Evolutionary conservation across 92 coral and sea anemone genomes (phyloP).

Genomic region (Porites divaricata): DNA sequence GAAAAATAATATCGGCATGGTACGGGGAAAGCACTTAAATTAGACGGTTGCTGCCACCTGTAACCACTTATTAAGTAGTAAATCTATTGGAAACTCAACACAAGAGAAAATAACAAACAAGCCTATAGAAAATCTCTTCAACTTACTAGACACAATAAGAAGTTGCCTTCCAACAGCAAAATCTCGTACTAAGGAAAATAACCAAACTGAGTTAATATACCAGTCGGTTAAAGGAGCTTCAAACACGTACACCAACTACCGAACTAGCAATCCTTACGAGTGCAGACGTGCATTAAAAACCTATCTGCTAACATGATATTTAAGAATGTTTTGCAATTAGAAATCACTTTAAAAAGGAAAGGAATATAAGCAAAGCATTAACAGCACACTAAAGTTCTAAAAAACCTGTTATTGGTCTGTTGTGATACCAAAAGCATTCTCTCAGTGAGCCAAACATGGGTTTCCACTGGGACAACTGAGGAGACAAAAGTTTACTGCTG

Average conservation of each 20-base stretch:
- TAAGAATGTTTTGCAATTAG: background rate
- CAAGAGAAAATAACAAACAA: background rate
- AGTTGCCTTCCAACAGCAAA: constrained; percentile 84
- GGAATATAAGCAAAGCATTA: background rate
- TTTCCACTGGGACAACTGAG: constrained; percentile 87
- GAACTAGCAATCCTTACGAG: too few relatives aligned
- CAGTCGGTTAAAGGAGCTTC: too few relatives aligned
- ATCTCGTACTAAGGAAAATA: constrained; percentile 63
- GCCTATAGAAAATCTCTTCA: background rate
- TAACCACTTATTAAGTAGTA: too few relatives aligned
- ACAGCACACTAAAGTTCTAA: background rate
- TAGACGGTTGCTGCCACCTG: too few relatives aligned
- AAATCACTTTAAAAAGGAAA: background rate
- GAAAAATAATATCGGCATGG: too few relatives aligned
- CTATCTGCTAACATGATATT: background rate
- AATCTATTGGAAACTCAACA: background rate
- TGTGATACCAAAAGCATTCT: constrained; percentile 71
- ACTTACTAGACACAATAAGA: constrained; percentile 81
- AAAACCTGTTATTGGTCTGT: constrained; percentile 42
- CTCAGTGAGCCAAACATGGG: constrained; percentile 45
- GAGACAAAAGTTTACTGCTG: background rate
- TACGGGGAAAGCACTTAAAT: too few relatives aligned
- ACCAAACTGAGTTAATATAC: background rate
- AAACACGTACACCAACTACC: too few relatives aligned
- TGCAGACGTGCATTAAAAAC: too few relatives aligned